Conservation (phyloP, 2,888 invertebrate genomes). For the Protodeltote pygarga region DNA sequence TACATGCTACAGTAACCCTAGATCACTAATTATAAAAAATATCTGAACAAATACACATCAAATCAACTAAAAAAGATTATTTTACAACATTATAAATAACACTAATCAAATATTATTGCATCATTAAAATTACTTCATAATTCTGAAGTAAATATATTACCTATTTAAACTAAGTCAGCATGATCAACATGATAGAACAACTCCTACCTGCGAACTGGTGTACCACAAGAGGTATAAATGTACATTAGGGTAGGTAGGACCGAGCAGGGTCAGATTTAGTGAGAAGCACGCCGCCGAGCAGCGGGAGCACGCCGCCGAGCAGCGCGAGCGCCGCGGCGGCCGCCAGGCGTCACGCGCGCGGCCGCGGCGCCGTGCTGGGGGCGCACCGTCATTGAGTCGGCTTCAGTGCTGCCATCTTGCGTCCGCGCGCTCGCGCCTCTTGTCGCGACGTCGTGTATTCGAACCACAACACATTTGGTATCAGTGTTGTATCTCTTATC, state of each 20-base stretch:
- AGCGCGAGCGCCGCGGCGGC: constrained; percentile 74
- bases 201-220: constrained; percentile 7
- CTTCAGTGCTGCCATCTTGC: constrained; percentile 93
- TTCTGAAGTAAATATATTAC: constrained; percentile 17
- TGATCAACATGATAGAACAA: constrained; percentile 6
- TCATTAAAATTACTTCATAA: constrained; percentile 32
- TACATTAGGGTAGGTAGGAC: constrained; percentile 53
- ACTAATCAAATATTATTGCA: constrained; percentile 46
- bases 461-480: constrained; percentile 97
- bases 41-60: constrained; percentile 27
- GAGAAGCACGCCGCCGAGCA: constrained; percentile 71
- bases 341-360: constrained; percentile 82
- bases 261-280: constrained; percentile 58
- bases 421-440: constrained; percentile 92
- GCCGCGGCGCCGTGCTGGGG: constrained; percentile 66
- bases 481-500: constrained; percentile 95
- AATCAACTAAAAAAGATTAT: constrained; percentile 33
- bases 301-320: constrained; percentile 70
- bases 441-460: constrained; percentile 95
- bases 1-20: constrained; percentile 19
- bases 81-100: constrained; percentile 30
- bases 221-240: constrained; percentile 13
- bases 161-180: constrained; percentile 30
- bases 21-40: constrained; percentile 22
- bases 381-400: constrained; percentile 91